These are phyloP conservation scores for Murina feae DNA, from an alignment of 2,113 vertebrate species.

Conservation along the genomic window DNA sequence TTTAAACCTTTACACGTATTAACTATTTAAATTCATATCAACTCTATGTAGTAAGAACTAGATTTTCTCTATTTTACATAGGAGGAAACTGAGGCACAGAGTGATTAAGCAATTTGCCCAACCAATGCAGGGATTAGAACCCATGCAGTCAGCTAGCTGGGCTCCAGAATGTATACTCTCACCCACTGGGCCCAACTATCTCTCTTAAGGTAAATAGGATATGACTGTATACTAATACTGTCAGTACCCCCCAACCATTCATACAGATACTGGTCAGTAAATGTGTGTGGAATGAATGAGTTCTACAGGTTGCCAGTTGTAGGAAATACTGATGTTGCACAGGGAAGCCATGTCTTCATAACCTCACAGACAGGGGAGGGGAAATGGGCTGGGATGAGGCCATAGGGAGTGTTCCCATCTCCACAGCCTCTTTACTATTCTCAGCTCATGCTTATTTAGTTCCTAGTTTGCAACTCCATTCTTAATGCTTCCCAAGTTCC, in stretches of 20 bases:
- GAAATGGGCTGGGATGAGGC: not conserved
- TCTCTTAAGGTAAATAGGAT: not conserved
- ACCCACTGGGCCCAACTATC: not conserved
- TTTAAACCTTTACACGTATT: not conserved
- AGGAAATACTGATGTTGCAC: not conserved
- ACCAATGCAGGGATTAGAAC: not conserved
- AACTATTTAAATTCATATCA: not conserved
- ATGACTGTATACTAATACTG: not conserved
- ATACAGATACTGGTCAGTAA: not conserved
- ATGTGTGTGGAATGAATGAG: not conserved
- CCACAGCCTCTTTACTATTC: not conserved
- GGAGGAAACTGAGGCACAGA: not conserved
- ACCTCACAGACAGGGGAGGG: not conserved
- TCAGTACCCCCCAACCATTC: rapidly evolving
- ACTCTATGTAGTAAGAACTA: not conserved
- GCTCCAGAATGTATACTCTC: not conserved
- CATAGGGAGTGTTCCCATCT: not conserved
- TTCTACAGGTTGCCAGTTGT: not conserved
- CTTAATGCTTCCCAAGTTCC: not conserved
- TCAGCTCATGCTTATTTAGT: not conserved
- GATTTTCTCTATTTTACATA: not conserved
- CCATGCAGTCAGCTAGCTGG: not conserved
- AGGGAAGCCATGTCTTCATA: not conserved
- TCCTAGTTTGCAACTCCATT: not conserved
- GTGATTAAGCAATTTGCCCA: not conserved